Evolutionary conservation across 2,888 invertebrate genomes (phyloP), one percentile per base, ranked within the genome.

Genomic region (Hesperia comma): DNA sequence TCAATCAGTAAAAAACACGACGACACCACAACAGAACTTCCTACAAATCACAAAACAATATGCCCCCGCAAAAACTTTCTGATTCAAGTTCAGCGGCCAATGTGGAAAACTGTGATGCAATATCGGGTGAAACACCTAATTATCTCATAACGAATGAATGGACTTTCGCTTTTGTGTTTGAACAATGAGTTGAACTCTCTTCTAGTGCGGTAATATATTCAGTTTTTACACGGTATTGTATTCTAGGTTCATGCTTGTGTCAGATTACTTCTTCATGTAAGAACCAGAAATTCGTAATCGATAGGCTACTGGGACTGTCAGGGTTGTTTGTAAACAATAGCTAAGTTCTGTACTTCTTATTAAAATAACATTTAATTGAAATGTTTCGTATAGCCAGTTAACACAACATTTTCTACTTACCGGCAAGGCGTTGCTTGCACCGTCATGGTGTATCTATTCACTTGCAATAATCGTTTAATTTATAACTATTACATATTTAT

Each of bases 161-260:
- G 86, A 90, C 92, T 92, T 92, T 92, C 92, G 88, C 92, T 91
- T 91, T 92, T 91, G 89, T 91, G 78, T 83, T 84, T 72, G 80
- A 86, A 91, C 92, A 92, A 91, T 92, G 87, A 78, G 75, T 78
- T 77, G 75, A 80, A 80, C 85, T 83, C 84, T 86, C 84, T 82
- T 84, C 83, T 81, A 81, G 79, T 82, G 88, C 82, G 82, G 83
- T 85, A 85, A 85, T 74, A 73, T 81, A 79, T 82, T 76, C 77
- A 67, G 77, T 87, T 87, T 87, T 87, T 86, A 83, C 82, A 74
- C 78, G 61, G 75, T 78, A 80, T 85, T 84, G 83, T 86, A 41
- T 66, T 43, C 63, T 74, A 55, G 54, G 60, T 46, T 60, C 54
- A 58, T 54, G 60, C 15, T 60, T 75, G 74, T 78, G 72, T 73